These are phyloP conservation scores for Lingula anatina DNA, from an alignment of 2,888 invertebrate genomes.

Conservation along the genomic window DNA sequence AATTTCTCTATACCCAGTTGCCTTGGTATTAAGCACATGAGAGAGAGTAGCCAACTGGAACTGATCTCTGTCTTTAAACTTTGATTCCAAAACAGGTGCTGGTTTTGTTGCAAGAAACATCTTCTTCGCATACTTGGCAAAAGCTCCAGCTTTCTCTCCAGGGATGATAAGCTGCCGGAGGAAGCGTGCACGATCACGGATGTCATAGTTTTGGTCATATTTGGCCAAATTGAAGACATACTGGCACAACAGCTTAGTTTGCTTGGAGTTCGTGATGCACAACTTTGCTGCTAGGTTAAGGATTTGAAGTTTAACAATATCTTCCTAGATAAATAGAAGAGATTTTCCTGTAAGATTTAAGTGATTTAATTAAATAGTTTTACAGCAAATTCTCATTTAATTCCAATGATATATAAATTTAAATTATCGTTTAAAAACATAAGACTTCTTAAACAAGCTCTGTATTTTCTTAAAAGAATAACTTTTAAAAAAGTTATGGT, in stretches of 20 bases:
- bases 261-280: conserved; percentile 79
- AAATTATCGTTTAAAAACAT: no score
- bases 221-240: conserved; percentile 91
- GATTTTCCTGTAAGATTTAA: not conserved
- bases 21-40: conserved; percentile 82
- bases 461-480: no score
- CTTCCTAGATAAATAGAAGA: conserved; percentile 62
- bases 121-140: conserved; percentile 68
- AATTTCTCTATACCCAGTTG: conserved; percentile 82
- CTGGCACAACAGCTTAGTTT: conserved; percentile 79
- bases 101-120: conserved; percentile 91
- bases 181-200: conserved; percentile 89
- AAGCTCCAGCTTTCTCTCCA: conserved; percentile 54
- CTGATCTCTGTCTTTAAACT: conserved; percentile 67
- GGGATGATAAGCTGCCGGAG: conserved; percentile 75
- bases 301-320: conserved; percentile 91
- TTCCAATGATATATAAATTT: no score
- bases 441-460: no score
- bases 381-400: no score
- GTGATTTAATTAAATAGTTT: no score
- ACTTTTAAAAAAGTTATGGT: no score
- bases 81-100: conserved; percentile 81
- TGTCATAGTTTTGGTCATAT: conserved; percentile 97
- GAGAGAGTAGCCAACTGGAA: conserved; percentile 93
- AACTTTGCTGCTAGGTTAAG: conserved; percentile 92